Evolutionary conservation across 2,797 vertebrate genomes (phyloP).

Genomic region (Ptychobarbus kaznakovi): DNA sequence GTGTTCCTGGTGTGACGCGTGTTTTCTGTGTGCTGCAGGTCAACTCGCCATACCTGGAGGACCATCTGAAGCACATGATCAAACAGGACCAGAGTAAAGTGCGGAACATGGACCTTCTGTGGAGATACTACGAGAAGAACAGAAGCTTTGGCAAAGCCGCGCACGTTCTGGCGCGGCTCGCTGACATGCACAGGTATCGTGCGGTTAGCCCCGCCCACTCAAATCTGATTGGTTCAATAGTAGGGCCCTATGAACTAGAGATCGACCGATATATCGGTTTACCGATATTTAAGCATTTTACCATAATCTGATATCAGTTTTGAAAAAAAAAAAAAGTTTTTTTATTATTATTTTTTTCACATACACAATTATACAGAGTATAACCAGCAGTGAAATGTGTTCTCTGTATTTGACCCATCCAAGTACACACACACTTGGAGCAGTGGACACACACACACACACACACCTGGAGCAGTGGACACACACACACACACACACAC

Average conservation of each 20-base stretch:
- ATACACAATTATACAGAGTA: too few relatives aligned
- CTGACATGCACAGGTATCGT: conserved; percentile 93
- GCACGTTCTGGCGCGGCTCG: conserved; percentile 89
- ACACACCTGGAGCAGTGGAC: too few relatives aligned
- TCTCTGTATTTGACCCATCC: too few relatives aligned
- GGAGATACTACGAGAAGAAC: conserved; percentile 97
- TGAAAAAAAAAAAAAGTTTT: too few relatives aligned
- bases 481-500: too few relatives aligned
- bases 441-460: too few relatives aligned
- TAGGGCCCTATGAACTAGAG: not conserved
- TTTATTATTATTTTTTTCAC: too few relatives aligned
- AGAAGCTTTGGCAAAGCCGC: conserved; percentile 93
- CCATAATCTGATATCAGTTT: too few relatives aligned
- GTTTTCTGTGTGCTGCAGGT: conserved; percentile 75
- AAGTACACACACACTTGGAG: too few relatives aligned
- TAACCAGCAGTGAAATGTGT: too few relatives aligned
- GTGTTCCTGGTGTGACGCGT: not conserved
- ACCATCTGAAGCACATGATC: conserved; percentile 93
- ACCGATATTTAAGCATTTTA: too few relatives aligned
- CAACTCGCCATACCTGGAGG: conserved; percentile 93
- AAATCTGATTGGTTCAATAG: not conserved
- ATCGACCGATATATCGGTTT: too few relatives aligned
- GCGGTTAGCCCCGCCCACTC: not conserved
- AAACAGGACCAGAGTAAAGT: conserved; percentile 97
- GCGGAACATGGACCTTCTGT: conserved; percentile 95